Evolutionary conservation across 2,797 vertebrate genomes (phyloP), one percentile per base, ranked within the genome.

Genomic region (Ispidina picta): DNA sequence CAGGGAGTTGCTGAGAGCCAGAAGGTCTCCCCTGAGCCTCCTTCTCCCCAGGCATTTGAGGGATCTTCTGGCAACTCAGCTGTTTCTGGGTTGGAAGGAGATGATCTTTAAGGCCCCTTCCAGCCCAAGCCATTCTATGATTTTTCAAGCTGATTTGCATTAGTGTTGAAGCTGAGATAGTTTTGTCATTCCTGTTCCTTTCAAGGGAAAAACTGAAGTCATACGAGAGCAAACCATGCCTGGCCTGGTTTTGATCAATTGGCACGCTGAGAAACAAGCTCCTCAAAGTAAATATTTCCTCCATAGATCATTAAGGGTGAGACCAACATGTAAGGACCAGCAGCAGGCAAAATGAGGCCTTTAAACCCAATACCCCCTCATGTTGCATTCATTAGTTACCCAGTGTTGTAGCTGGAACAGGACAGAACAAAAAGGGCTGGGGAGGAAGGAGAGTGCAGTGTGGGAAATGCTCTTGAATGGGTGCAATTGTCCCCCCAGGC

Each of bases 271-370:
- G 64, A 91, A 75, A 75, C 75, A 84, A 93, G 85, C 48, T 78
- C 84, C 94, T 97, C 94, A 95, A 95, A 93, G 92, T 92, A 94
- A 96, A 90, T 93, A 90, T 96, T 97, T 97, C 96, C 88, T 94
- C 83, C 17, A 71, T 81, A 89, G 91, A 93, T 93, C 93, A 87
- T 92, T 86, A 94, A 94, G 83, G 94, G 92, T 83, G 85, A 3
- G 10, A 97, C 90, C 82, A 82, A 86, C 92, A 93, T 84, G 82
- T 89, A 88, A 90, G 92, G 84, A 93, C 79, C 87, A 95, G 94
- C 70, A 71, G 64, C n/a, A 89, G 73, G 90, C 95, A 94, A 93
- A 89, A 39, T 39, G 37, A 39, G 37, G 37, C 37, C 80, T 95
- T 95, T 96, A 89, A 96, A 93, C 85, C 91, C 72, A 90, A 83